phyloP scores from a whole-genome alignment of 2,797 vertebrate species.

The Craterocephalus amniculus region DNA sequence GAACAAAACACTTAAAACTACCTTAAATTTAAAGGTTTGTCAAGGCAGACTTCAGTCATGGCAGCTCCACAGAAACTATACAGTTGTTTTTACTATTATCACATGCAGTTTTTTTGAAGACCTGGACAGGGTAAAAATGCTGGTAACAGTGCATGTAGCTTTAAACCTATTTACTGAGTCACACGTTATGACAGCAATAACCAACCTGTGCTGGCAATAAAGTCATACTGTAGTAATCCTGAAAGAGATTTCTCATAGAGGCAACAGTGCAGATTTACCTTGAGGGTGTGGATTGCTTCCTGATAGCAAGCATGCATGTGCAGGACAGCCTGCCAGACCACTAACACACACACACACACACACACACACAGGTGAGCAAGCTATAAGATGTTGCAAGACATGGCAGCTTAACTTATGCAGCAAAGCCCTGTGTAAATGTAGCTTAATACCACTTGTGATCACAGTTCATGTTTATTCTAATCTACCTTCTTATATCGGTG shows the following conservation, averaged over 20 bases:
- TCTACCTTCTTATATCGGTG: conserved; percentile 19
- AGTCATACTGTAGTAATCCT: conserved; percentile 29
- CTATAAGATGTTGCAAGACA: conserved; percentile 42
- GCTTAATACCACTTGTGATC: conserved; percentile 10
- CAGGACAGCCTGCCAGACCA: neutral
- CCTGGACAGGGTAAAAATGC: conserved; percentile 21
- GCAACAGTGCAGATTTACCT: conserved; percentile 43
- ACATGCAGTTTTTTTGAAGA: conserved; percentile 23
- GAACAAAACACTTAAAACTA: conserved; percentile 20
- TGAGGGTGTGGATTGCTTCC: conserved; percentile 57
- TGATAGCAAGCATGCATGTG: conserved; percentile 35
- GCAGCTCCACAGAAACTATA: conserved; percentile 6
- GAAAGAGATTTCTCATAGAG: conserved; percentile 24
- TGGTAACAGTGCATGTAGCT: conserved; percentile 17
- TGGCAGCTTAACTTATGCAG: neutral
- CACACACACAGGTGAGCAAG: conserved; percentile 16
- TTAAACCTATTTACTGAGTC: conserved; percentile 37
- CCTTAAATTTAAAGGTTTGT: conserved; percentile 9
- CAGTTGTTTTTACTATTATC: conserved; percentile 5
- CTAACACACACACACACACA: conserved; percentile 6
- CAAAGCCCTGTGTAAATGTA: neutral
- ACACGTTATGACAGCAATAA: conserved; percentile 10
- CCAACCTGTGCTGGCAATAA: conserved; percentile 11
- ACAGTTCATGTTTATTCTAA: conserved; percentile 16
- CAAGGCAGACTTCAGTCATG: conserved; percentile 28